Conservation (phyloP, 37 sponge, comb jelly and placozoan genomes). For the Corticium candelabrum region DNA sequence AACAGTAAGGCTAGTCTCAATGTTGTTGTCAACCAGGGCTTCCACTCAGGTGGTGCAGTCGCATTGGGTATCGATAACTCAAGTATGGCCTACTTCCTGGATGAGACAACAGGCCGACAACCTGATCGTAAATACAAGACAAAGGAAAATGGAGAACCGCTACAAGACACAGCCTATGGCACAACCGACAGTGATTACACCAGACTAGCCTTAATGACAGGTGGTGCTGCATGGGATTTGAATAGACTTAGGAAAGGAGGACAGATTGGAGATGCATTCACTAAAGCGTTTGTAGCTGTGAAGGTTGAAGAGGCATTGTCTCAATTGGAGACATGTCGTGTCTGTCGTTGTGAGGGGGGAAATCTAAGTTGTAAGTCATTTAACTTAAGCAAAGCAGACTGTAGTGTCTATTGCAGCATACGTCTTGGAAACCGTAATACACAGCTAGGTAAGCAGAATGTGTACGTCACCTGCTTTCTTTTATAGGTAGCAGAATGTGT, state of each 20-base stretch:
- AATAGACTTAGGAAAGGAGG: not conserved
- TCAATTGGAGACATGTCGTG: not conserved
- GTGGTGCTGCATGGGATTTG: not conserved
- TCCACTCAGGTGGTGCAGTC: not conserved
- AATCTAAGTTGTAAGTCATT: too few relatives aligned
- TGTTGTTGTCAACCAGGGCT: slow-evolving; percentile 54
- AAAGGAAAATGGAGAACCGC: not conserved
- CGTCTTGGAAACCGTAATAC: too few relatives aligned
- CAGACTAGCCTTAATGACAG: not conserved
- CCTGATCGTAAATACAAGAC: not conserved
- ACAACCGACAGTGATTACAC: not conserved
- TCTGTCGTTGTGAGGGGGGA: not conserved
- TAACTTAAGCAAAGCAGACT: too few relatives aligned
- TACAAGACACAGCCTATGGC: not conserved
- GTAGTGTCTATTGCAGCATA: too few relatives aligned
- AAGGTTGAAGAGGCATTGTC: not conserved
- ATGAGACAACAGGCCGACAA: not conserved
- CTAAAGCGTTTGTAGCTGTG: not conserved
- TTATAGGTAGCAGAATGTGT: too few relatives aligned
- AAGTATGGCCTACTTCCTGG: not conserved
- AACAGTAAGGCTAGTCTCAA: slow-evolving; percentile 27
- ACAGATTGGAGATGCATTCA: not conserved
- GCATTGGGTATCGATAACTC: not conserved
- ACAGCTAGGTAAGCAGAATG: too few relatives aligned
- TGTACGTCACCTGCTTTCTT: too few relatives aligned